These are phyloP conservation scores for Neotragus pygmaeus DNA, from an alignment of 2,113 vertebrate species.

Conservation along the genomic window DNA sequence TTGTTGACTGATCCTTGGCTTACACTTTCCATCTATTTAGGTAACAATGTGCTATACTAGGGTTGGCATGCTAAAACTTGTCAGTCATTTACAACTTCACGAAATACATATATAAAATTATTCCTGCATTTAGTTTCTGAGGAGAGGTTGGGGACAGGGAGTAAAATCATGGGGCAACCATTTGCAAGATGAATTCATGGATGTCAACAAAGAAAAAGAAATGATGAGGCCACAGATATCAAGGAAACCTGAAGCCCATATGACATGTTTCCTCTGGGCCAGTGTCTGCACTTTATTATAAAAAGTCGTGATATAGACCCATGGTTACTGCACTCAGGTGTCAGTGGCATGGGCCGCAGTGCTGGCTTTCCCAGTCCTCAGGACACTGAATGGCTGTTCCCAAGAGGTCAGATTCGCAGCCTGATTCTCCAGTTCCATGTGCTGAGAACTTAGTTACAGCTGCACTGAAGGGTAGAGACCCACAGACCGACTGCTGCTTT, in stretches of 20 bases:
- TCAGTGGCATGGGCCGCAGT: too few species aligned
- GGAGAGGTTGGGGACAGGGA: not conserved
- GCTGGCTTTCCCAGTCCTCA: too few species aligned
- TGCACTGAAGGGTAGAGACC: too few species aligned
- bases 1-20: not conserved
- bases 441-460: too few species aligned
- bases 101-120: not conserved
- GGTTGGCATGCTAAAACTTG: not conserved
- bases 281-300: not conserved
- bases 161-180: not conserved
- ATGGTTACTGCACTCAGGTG: too few species aligned
- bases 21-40: not conserved
- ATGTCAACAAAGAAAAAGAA: not conserved
- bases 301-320: too few species aligned
- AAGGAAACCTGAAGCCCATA: not conserved
- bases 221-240: not conserved
- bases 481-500: too few species aligned
- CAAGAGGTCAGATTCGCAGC: too few species aligned
- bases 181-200: not conserved
- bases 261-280: not conserved
- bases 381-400: too few species aligned
- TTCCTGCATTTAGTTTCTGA: not conserved
- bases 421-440: too few species aligned
- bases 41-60: not conserved
- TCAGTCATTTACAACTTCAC: not conserved